These are phyloP conservation scores for Caligus rogercresseyi DNA, from an alignment of 1,140 invertebrate genomes.

Conservation along the genomic window DNA sequence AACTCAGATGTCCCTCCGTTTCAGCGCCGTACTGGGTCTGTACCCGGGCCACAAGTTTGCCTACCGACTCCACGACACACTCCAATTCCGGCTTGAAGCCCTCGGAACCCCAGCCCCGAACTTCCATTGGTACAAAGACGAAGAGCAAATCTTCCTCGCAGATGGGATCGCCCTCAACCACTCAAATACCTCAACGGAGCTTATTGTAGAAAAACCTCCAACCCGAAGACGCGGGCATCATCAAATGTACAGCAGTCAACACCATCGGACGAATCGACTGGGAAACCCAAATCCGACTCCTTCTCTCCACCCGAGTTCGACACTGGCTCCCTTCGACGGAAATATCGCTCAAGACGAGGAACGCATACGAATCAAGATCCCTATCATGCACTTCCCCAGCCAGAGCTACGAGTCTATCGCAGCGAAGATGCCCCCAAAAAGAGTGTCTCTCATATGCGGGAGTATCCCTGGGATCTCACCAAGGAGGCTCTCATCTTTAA, in stretches of 20 bases:
- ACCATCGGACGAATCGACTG: not conserved
- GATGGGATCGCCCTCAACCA: not conserved
- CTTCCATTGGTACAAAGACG: conserved; percentile 13
- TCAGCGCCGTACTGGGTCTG: no score
- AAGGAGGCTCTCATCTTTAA: not conserved
- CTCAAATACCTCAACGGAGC: not conserved
- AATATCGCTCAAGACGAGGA: not conserved
- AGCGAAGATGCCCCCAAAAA: not conserved
- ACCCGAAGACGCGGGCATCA: conserved; percentile 3
- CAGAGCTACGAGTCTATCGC: not conserved
- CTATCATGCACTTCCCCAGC: not conserved
- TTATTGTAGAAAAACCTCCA: conserved; percentile 7
- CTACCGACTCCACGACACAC: not conserved
- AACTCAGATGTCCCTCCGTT: no score
- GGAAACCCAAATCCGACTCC: not conserved
- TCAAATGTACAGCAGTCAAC: conserved; percentile 6
- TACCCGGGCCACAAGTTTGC: not conserved
- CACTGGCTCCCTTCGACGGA: not conserved
- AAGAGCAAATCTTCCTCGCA: conserved; percentile 17
- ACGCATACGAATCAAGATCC: not conserved
- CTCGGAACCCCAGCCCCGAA: conserved; percentile 10
- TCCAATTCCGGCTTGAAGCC: conserved; percentile 1
- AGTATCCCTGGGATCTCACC: no score
- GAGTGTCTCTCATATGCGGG: no score
- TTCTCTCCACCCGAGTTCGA: not conserved